Conservation (phyloP, 2,797 vertebrate species). For the Xiphorhynchus erythropygius region DNA sequence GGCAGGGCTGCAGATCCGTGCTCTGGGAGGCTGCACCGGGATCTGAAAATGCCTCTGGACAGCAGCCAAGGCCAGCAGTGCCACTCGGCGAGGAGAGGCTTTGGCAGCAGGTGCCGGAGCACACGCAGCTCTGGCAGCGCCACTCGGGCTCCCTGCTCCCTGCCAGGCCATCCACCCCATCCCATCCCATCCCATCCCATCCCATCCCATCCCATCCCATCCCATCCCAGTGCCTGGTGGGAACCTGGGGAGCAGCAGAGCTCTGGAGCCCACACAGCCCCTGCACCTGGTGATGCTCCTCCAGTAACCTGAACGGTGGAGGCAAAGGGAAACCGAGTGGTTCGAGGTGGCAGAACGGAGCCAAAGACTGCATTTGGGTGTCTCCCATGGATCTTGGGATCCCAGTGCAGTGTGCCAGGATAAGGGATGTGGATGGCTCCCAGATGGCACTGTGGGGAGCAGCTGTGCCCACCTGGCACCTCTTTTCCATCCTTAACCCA, state of each 20-base stretch:
- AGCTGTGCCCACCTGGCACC: neutral
- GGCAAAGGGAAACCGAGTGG: rapidly evolving
- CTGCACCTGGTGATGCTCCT: neutral
- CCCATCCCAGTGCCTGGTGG: neutral
- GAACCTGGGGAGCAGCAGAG: neutral
- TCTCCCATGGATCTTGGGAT: rapidly evolving
- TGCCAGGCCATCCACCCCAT: neutral
- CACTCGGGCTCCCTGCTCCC: neutral
- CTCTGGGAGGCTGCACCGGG: neutral
- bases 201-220: too few species aligned
- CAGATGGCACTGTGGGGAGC: neutral
- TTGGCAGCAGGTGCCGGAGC: slow-evolving; percentile 1
- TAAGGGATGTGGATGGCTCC: neutral
- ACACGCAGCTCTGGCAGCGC: neutral
- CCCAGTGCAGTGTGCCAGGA: rapidly evolving
- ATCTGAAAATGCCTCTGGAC: slow-evolving; percentile 32
- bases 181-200: neutral
- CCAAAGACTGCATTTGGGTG: rapidly evolving
- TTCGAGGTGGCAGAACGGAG: neutral
- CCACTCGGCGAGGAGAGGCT: neutral
- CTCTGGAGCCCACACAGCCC: neutral
- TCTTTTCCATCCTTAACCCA: neutral
- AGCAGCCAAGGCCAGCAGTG: slow-evolving; percentile 5
- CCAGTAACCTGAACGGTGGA: rapidly evolving
- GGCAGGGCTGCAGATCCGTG: neutral